Percentiles rank a stretch among this genome's conserved stretches.
Conservation (phyloP, 2,113 vertebrate species). For the Boulengeromyrus knoepffleri region DNA sequence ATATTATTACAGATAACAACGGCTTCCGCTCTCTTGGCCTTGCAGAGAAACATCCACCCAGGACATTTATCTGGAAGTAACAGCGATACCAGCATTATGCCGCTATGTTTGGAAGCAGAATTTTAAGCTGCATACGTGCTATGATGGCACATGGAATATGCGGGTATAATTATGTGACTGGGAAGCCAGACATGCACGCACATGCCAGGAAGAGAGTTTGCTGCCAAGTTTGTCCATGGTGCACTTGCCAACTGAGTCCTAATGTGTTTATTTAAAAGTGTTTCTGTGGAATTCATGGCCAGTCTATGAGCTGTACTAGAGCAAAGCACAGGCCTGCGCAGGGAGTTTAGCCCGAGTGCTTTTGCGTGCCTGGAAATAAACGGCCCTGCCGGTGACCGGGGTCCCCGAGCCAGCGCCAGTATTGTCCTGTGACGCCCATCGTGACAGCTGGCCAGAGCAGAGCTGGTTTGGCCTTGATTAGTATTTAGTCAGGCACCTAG, state of each 20-base stretch:
- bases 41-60: background rate
- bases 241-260: slow-evolving; percentile 6
- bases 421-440: background rate
- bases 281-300: slow-evolving; percentile 17
- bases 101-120: slow-evolving; percentile 13
- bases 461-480: background rate
- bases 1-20: background rate
- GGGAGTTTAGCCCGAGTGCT: background rate
- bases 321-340: background rate
- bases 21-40: background rate
- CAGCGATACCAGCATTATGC: slow-evolving; percentile 8
- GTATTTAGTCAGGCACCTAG: background rate
- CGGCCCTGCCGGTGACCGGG: background rate
- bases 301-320: background rate
- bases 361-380: background rate
- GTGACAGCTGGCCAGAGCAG: background rate
- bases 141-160: background rate
- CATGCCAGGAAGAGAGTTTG: background rate
- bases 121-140: background rate
- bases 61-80: background rate
- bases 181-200: background rate
- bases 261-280: slow-evolving; percentile 27
- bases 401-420: background rate
- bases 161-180: slow-evolving; percentile 1
- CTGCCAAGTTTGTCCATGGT: slow-evolving; percentile 14